A percentile compares a stretch with the other conserved stretches of the same genome.
Evolutionary conservation across 2,888 invertebrate genomes (phyloP).

Genomic region (Byasa hedistus): DNA sequence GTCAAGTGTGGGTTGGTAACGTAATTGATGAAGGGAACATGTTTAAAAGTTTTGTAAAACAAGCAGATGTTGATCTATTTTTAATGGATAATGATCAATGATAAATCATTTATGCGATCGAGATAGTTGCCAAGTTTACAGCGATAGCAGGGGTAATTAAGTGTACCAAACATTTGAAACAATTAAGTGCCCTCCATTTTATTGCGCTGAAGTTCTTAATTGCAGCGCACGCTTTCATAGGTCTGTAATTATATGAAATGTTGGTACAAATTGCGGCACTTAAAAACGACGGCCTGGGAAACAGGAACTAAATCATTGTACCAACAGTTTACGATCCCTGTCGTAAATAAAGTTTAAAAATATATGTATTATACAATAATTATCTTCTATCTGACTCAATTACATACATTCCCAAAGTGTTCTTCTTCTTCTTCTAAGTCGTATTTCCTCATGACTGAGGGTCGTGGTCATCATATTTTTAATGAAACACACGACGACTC

Average conservation of each 20-base stretch:
- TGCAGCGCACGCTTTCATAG: conserved; percentile 17
- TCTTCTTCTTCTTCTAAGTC: too few species aligned
- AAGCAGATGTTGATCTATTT: background rate
- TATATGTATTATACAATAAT: background rate
- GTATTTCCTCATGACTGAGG: too few species aligned
- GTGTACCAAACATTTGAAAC: conserved; percentile 24
- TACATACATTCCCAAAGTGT: too few species aligned
- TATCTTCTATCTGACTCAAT: too few species aligned
- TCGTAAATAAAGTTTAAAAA: background rate
- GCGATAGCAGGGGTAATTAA: conserved; percentile 16
- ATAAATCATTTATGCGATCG: conserved; percentile 4
- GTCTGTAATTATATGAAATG: conserved; percentile 23
- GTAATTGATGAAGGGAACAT: background rate
- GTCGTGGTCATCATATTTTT: too few species aligned
- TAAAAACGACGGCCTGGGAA: conserved; percentile 10
- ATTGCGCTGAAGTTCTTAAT: conserved; percentile 22
- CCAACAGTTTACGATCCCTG: background rate
- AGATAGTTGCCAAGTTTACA: conserved; percentile 10
- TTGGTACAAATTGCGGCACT: conserved; percentile 26
- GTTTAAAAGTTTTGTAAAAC: background rate
- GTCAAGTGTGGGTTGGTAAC: background rate
- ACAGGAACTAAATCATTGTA: background rate
- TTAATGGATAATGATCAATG: background rate
- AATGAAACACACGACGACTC: too few species aligned
- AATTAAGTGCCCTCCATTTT: conserved; percentile 27